A percentile compares a stretch with the other conserved stretches of the same genome.
These are phyloP conservation scores for Hydrozoanthus gracilis DNA, from an alignment of 92 coral and sea anemone genomes.

Conservation along the genomic window DNA sequence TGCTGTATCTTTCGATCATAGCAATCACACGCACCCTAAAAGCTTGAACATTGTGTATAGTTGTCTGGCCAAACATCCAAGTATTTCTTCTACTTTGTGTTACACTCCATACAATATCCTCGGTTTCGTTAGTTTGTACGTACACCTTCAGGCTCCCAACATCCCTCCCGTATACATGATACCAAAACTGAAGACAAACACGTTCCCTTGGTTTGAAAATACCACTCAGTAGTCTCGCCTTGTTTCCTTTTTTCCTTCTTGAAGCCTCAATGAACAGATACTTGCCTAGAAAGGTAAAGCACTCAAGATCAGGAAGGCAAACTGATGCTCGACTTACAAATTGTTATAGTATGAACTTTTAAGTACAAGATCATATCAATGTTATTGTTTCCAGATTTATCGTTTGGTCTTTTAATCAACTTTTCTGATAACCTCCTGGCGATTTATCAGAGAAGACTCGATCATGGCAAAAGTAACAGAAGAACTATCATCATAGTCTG, in stretches of 20 bases:
- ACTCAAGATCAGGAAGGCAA: too few species aligned
- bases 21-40: constrained; percentile 44
- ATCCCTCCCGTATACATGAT: constrained; percentile 63
- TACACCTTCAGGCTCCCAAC: constrained; percentile 53
- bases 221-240: constrained; percentile 61
- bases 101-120: constrained; percentile 53
- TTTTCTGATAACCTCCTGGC: too few species aligned
- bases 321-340: too few species aligned
- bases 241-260: constrained; percentile 22
- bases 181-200: constrained; percentile 72
- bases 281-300: neutral
- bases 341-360: too few species aligned
- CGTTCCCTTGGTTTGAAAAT: constrained; percentile 53
- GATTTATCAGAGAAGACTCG: too few species aligned
- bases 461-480: too few species aligned
- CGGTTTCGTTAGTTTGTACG: constrained; percentile 56
- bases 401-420: too few species aligned
- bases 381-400: too few species aligned
- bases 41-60: constrained; percentile 10
- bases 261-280: constrained; percentile 68
- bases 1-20: too few species aligned
- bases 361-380: too few species aligned
- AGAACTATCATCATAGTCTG: too few species aligned
- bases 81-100: constrained; percentile 52
- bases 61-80: constrained; percentile 68